Conservation (phyloP, 2,888 invertebrate species). For the Megamerina dolium region DNA sequence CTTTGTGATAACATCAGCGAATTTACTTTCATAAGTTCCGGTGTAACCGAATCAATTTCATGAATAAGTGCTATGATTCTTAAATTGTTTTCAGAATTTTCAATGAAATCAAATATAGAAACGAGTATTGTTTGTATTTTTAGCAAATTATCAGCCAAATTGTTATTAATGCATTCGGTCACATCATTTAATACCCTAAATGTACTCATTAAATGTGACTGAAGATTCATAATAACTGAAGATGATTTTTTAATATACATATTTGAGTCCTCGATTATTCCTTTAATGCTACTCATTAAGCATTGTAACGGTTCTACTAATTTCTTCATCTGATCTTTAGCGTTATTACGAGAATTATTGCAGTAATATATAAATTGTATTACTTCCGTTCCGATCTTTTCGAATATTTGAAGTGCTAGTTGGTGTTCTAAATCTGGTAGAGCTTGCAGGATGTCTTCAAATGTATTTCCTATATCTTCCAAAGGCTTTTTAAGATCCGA, state of each 20-base stretch:
- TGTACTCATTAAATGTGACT: conserved; percentile 38
- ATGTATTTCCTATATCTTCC: conserved; percentile 42
- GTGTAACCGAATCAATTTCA: conserved; percentile 38
- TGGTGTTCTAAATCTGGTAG: conserved; percentile 47
- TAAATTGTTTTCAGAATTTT: conserved; percentile 35
- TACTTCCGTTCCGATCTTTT: conserved; percentile 36
- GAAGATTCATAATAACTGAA: conserved; percentile 33
- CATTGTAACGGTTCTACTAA: conserved; percentile 28
- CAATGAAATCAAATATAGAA: conserved; percentile 41
- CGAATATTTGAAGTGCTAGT: conserved; percentile 49
- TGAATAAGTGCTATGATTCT: conserved; percentile 43
- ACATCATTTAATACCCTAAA: conserved; percentile 39
- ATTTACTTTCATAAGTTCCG: conserved; percentile 26
- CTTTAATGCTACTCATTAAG: conserved; percentile 27
- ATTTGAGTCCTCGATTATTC: conserved; percentile 27
- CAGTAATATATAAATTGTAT: conserved; percentile 26
- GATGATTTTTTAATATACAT: conserved; percentile 41
- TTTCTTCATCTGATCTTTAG: conserved; percentile 15
- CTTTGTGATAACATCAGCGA: too few relatives aligned
- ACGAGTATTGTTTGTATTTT: conserved; percentile 35
- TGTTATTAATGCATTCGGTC: conserved; percentile 28
- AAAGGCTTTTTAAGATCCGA: conserved; percentile 35
- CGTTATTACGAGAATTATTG: conserved; percentile 3
- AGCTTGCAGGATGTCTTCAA: conserved; percentile 41
- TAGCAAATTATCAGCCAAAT: conserved; percentile 27